Percentiles rank a stretch among this genome's conserved stretches.
phyloP scores from a whole-genome alignment of 2,888 invertebrate species.

The Perithous albicinctus region DNA sequence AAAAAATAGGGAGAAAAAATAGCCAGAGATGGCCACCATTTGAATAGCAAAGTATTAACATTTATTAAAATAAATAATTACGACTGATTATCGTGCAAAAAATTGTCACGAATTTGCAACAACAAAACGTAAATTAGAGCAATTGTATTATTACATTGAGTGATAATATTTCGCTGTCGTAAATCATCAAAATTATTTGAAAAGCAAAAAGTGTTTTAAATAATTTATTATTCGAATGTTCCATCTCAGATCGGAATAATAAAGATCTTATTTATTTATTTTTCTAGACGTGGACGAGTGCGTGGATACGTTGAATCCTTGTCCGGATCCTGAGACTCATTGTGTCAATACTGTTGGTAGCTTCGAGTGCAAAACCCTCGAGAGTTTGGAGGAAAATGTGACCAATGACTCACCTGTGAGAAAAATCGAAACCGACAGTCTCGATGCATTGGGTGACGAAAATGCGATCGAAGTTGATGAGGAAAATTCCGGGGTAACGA shows the following conservation, averaged over 20 bases:
- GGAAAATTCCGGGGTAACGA: slow-evolving; percentile 3
- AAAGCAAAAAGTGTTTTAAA: too few relatives aligned
- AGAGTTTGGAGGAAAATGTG: background rate
- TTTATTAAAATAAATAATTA: too few relatives aligned
- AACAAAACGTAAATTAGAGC: too few relatives aligned
- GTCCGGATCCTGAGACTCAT: slow-evolving; percentile 84
- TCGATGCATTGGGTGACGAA: slow-evolving; percentile 36
- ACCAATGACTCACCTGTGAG: background rate
- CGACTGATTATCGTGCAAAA: too few relatives aligned
- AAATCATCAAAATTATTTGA: too few relatives aligned
- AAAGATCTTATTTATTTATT: background rate
- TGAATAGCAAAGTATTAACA: background rate
- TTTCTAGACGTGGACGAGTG: slow-evolving; percentile 87
- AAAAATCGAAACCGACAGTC: background rate
- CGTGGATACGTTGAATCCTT: slow-evolving; percentile 81
- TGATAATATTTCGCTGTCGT: too few relatives aligned
- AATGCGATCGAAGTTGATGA: slow-evolving; percentile 40
- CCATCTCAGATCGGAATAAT: background rate
- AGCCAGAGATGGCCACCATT: background rate
- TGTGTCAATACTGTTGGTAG: slow-evolving; percentile 93
- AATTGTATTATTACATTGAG: too few relatives aligned
- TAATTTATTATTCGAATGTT: too few relatives aligned
- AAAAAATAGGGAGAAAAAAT: background rate
- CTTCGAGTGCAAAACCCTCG: slow-evolving; percentile 83
- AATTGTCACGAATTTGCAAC: too few relatives aligned